These are phyloP conservation scores for Mimas tiliae DNA, from an alignment of 2,888 invertebrate genomes.

Conservation along the genomic window DNA sequence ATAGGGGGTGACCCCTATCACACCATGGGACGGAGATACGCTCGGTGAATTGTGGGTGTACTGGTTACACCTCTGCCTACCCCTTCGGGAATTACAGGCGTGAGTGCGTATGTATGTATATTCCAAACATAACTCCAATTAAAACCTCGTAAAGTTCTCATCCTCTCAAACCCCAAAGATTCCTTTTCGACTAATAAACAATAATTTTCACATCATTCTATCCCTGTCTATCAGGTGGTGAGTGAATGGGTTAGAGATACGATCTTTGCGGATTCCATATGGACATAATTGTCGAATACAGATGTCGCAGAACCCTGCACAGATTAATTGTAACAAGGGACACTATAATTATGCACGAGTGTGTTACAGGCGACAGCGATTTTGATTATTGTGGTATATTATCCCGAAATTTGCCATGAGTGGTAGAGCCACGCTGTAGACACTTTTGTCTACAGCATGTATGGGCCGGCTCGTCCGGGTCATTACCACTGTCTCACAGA, in stretches of 20 bases:
- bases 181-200: constrained; percentile 19
- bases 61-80: too few species aligned
- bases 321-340: constrained; percentile 82
- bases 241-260: constrained; percentile 3
- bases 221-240: neutral
- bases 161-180: constrained; percentile 1
- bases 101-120: neutral
- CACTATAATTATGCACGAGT: constrained; percentile 69
- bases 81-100: too few species aligned
- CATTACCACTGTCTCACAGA: too few species aligned
- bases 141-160: neutral
- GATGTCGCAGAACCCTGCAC: constrained; percentile 73
- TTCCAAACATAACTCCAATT: neutral
- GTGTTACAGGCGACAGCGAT: constrained; percentile 36
- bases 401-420: too few species aligned
- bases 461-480: too few species aligned
- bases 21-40: too few species aligned
- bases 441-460: too few species aligned
- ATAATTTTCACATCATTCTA: constrained; percentile 13
- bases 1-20: too few species aligned
- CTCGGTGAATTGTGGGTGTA: too few species aligned
- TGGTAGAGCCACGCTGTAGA: too few species aligned
- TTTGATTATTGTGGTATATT: neutral
- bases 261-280: constrained; percentile 60
- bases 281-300: constrained; percentile 82